Evolutionary conservation across 2,888 invertebrate species (phyloP).

Genomic region (Scaptomyza polygonia): DNA sequence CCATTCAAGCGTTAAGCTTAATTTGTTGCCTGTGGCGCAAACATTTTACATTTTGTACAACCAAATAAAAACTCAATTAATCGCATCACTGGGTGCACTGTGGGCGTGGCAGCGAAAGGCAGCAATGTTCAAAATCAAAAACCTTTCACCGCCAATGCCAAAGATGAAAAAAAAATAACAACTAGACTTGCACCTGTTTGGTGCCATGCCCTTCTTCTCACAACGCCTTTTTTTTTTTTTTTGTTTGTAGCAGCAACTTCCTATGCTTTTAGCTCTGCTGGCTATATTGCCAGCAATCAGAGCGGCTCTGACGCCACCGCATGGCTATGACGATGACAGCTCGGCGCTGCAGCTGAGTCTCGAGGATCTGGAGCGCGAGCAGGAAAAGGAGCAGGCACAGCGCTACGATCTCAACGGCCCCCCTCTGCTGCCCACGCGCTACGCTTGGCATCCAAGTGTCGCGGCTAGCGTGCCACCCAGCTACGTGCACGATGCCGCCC

Average conservation of each 20-base stretch:
- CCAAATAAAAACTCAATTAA: conserved; percentile 59
- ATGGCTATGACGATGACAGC: conserved; percentile 70
- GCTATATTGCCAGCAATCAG: conserved; percentile 18
- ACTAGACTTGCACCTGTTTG: conserved; percentile 14
- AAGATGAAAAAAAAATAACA: conserved; percentile 10
- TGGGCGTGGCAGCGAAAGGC: conserved; percentile 69
- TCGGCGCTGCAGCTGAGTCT: conserved; percentile 86
- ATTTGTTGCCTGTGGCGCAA: conserved; percentile 1
- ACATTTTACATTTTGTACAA: conserved; percentile 22
- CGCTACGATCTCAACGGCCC: conserved; percentile 55
- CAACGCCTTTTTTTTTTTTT: not conserved
- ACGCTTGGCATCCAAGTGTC: conserved; percentile 65
- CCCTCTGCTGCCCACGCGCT: conserved; percentile 63
- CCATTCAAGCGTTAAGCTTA: not conserved
- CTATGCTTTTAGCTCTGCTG: conserved; percentile 39
- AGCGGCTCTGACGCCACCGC: conserved; percentile 34
- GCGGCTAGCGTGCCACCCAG: conserved; percentile 68
- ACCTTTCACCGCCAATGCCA: conserved; percentile 58
- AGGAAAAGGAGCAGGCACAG: conserved; percentile 86
- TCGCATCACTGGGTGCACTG: conserved; percentile 62
- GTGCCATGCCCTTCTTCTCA: conserved; percentile 23
- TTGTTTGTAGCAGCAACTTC: conserved; percentile 24
- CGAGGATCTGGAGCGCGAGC: conserved; percentile 90
- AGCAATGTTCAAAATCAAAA: conserved; percentile 15
- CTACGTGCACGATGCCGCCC: conserved; percentile 62